Evolutionary conservation across 2,797 vertebrate species (phyloP).

Genomic region (Simalia tracyae): DNA sequence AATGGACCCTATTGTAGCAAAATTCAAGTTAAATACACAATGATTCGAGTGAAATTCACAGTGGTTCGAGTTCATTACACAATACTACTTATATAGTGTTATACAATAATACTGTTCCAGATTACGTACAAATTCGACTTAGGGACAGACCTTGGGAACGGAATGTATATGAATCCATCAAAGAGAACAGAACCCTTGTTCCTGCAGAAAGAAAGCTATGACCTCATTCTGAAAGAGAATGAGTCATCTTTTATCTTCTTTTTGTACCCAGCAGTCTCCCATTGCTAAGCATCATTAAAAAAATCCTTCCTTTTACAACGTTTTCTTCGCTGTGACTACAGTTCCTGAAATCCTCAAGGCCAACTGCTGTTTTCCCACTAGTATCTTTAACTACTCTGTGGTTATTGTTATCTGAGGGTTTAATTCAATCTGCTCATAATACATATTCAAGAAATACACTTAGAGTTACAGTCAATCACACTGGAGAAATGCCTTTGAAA

Average conservation of each 20-base stretch:
- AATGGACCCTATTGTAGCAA: too few species aligned
- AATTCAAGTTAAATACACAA: too few species aligned
- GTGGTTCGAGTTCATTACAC: too few species aligned
- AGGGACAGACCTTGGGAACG: not conserved
- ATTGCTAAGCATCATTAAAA: not conserved
- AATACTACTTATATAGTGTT: too few species aligned
- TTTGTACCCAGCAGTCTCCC: not conserved
- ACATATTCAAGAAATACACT: not conserved
- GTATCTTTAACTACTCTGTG: too few species aligned
- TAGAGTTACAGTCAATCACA: not conserved
- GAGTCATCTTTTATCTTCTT: not conserved
- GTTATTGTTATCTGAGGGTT: not conserved
- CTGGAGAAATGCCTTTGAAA: not conserved
- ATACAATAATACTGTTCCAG: too few species aligned
- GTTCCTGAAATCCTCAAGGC: not conserved
- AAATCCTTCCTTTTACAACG: not conserved
- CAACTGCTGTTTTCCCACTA: not conserved
- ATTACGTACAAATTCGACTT: too few species aligned
- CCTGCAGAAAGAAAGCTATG: not conserved
- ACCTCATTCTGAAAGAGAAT: not conserved
- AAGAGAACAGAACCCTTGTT: not conserved
- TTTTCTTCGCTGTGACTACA: not conserved
- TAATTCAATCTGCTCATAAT: not conserved
- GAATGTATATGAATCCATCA: not conserved
- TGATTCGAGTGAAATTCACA: too few species aligned